These are phyloP conservation scores for Machaerirhynchus nigripectus DNA, from an alignment of 2,113 vertebrate genomes.

Conservation along the genomic window DNA sequence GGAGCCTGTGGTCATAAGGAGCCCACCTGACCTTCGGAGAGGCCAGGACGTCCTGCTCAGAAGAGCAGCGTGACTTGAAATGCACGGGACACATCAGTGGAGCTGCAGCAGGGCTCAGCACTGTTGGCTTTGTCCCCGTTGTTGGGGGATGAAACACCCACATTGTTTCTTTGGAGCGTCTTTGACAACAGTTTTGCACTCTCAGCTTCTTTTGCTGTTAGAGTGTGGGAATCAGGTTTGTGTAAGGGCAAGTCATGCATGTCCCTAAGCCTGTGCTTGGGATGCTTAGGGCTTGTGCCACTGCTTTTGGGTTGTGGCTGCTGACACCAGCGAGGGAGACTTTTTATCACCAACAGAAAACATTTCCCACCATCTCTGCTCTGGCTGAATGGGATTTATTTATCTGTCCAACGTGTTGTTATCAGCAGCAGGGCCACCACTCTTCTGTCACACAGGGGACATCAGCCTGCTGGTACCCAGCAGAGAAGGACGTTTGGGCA, in stretches of 20 bases:
- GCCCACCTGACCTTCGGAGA: neutral
- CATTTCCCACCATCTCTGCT: neutral
- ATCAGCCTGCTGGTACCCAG: neutral
- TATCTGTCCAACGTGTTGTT: neutral
- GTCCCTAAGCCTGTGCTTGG: neutral
- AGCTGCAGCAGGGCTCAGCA: neutral
- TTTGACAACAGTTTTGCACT: neutral
- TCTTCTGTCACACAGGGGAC: neutral
- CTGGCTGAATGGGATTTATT: neutral
- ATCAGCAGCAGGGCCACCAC: neutral
- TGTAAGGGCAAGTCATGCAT: neutral
- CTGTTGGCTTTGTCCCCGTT: neutral
- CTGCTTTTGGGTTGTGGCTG: neutral
- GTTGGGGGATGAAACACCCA: neutral
- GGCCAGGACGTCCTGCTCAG: neutral
- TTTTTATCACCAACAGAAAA: neutral
- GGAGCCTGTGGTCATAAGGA: neutral
- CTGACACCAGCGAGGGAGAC: neutral
- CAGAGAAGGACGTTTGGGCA: neutral
- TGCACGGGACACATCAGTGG: neutral
- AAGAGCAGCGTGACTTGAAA: neutral
- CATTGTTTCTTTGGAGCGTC: neutral
- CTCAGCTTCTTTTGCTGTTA: neutral
- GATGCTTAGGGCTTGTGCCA: neutral
- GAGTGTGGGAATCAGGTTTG: neutral